These are phyloP conservation scores for Thaumatotibia leucotreta DNA, from an alignment of 1,140 invertebrate species.

Conservation along the genomic window DNA sequence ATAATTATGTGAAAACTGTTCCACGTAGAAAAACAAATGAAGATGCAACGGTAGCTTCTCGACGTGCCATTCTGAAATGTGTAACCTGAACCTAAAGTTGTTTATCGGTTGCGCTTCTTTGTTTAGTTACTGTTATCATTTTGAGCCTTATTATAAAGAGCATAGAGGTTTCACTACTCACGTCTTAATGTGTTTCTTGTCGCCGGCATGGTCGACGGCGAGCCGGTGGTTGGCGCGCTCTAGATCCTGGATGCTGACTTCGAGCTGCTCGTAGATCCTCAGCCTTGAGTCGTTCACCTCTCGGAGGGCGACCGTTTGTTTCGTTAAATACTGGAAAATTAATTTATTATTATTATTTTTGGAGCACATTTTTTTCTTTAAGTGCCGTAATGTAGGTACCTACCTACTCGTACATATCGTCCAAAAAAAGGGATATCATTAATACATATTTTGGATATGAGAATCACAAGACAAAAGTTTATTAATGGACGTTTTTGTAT, in stretches of 20 bases:
- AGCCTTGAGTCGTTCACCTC: conserved; percentile 95
- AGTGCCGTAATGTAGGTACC: too few species aligned
- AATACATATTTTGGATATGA: too few species aligned
- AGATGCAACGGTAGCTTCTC: not conserved
- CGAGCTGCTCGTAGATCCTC: conserved; percentile 94
- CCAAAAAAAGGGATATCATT: too few species aligned
- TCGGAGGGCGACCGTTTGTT: conserved; percentile 91
- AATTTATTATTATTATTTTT: conserved; percentile 30
- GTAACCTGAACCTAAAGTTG: not conserved
- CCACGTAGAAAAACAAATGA: not conserved
- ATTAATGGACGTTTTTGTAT: too few species aligned
- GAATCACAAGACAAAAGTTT: too few species aligned
- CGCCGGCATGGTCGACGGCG: conserved; percentile 85
- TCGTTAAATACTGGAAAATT: conserved; percentile 91
- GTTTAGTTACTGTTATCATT: not conserved
- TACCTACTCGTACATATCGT: too few species aligned
- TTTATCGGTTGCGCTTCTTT: not conserved
- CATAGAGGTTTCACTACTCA: conserved; percentile 30
- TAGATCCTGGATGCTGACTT: conserved; percentile 93
- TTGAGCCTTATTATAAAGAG: not conserved
- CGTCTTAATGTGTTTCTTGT: conserved; percentile 94
- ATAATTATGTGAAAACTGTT: not conserved
- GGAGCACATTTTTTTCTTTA: conserved; percentile 79
- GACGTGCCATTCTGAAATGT: not conserved
- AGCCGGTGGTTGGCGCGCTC: conserved; percentile 92